Evolutionary conservation across 2,797 vertebrate species (phyloP).

Genomic region (Hydrophis major): DNA sequence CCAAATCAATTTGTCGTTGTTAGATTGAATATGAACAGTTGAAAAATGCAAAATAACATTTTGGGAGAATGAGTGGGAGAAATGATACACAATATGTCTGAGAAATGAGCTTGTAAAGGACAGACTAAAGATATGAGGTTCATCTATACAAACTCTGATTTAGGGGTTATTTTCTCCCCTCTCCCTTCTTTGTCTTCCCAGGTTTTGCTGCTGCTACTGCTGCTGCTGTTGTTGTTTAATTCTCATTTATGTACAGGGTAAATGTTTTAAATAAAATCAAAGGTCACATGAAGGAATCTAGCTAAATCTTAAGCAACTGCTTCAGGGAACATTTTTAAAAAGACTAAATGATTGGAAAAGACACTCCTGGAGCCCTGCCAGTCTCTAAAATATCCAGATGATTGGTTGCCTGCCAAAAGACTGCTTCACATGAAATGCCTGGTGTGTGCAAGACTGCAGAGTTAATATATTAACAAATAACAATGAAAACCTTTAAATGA

Average conservation of each 20-base stretch:
- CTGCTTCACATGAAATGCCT: constrained; percentile 61
- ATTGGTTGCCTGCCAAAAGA: constrained; percentile 62
- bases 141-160: constrained; percentile 30
- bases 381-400: constrained; percentile 61
- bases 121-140: neutral
- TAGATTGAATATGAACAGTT: neutral
- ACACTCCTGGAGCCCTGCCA: constrained; percentile 58
- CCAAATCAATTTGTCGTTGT: neutral
- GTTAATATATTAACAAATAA: constrained; percentile 55
- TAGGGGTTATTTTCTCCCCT: neutral
- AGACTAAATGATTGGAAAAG: constrained; percentile 53
- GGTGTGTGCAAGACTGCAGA: constrained; percentile 48
- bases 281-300: constrained; percentile 60
- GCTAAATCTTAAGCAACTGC: constrained; percentile 46
- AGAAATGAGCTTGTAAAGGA: neutral
- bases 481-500: constrained; percentile 25
- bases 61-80: neutral
- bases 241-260: constrained; percentile 44
- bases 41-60: neutral
- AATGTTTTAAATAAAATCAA: constrained; percentile 41
- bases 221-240: neutral
- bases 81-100: neutral
- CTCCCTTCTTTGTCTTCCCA: neutral
- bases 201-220: neutral
- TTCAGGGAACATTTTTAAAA: constrained; percentile 55